Percentiles rank a stretch among this genome's conserved stretches.
These are phyloP conservation scores for Cyclophora punctaria DNA, from an alignment of 2,888 invertebrate genomes.

Conservation along the genomic window DNA sequence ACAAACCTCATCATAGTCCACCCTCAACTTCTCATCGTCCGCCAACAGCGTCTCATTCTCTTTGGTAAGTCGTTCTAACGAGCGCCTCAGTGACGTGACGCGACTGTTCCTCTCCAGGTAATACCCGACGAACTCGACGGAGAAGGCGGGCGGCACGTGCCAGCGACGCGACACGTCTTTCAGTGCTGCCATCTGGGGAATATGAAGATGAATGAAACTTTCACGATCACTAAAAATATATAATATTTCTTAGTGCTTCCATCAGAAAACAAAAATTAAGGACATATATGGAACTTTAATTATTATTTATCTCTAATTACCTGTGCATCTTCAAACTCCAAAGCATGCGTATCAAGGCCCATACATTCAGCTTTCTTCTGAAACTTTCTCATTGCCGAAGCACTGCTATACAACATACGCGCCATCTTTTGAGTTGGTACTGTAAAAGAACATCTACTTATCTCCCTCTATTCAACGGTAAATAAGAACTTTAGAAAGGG, in stretches of 20 bases:
- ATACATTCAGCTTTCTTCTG: conserved; percentile 91
- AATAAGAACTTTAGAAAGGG: no score
- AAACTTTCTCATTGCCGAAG: conserved; percentile 88
- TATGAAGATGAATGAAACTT: no score
- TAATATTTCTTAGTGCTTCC: no score
- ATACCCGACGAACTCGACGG: conserved; percentile 95
- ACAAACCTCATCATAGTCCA: conserved; percentile 84
- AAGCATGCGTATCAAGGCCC: conserved; percentile 88
- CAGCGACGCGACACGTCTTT: conserved; percentile 93
- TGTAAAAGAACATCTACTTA: conserved; percentile 33
- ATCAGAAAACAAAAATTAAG: background rate
- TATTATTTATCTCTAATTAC: conserved; percentile 31
- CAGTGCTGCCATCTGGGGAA: conserved; percentile 78
- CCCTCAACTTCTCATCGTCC: conserved; percentile 84
- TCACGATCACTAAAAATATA: no score
- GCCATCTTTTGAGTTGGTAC: conserved; percentile 97
- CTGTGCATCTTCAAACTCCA: conserved; percentile 89
- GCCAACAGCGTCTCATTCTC: conserved; percentile 83
- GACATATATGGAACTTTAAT: no score
- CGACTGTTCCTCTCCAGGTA: conserved; percentile 92
- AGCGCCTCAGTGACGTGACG: conserved; percentile 84
- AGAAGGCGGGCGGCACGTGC: conserved; percentile 95
- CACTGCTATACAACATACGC: conserved; percentile 90
- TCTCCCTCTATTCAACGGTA: no score
- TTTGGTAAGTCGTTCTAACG: conserved; percentile 82